Base-by-base conservation (phyloP, 2,797 vertebrate genomes). In the Argyrosomus regius region DNA sequence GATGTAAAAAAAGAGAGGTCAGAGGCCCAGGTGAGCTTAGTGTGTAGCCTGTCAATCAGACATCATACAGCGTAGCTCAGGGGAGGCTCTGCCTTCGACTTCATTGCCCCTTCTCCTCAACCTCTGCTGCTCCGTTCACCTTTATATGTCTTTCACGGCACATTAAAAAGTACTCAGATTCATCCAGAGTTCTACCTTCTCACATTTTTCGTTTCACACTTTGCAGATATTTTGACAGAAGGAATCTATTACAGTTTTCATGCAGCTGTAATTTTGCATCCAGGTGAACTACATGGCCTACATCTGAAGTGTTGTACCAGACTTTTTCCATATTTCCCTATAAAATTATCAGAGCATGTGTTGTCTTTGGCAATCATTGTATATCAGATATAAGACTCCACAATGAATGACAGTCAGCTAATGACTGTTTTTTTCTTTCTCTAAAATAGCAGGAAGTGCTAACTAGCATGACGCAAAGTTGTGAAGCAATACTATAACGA, bases 21-120 rank as follows among this genome's bases (percentile, higher is more conserved):
- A 94, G 88, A 66, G 85, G 90, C 91, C 92, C 92, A 93, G 92
- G 90, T 92, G 90, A 90, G 87, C 87, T 89, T 89, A 90, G 87
- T 71, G 59, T 94, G 92, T 94, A 84, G 86, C 83, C 79, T 92
- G 93, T 95, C 94, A 94, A 91, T 95, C 94, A 92, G 73, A 86
- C 83, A 86, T 91, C 80, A 80, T 75, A 87, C 75, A 26, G 81
- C 63, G 17, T 71, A 77, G 84, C 92, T 90, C 81, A 67, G 85
- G 90, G 88, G 85, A 90, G 80, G 67, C 60, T 77, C 80, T 75
- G n/a, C 52, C 68, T 73, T 79, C 78, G 80, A 72, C 78, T 57
- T 53, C 58, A 45, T n/a, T 78, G 67, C 71, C 83, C 62, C 69
- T 54, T 54, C 71, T 77, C 70, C 78, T 64, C 86, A 79, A 88